Evolutionary conservation across 2,113 vertebrate species (phyloP).

Genomic region (Podarcis cretensis): DNA sequence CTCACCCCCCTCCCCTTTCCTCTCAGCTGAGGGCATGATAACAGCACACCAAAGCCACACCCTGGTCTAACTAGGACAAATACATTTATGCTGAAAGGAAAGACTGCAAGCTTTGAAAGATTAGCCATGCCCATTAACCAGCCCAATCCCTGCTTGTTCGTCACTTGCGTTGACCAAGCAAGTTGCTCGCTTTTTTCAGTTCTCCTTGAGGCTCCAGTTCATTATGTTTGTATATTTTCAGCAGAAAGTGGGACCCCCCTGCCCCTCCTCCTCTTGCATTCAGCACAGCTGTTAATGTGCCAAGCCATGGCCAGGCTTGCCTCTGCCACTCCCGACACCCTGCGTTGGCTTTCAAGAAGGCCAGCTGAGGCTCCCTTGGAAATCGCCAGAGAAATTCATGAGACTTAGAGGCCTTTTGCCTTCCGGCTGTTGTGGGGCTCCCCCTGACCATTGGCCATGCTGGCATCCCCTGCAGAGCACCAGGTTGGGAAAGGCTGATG

Average conservation of each 20-base stretch:
- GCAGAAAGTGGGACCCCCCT: no score
- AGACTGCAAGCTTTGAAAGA: background rate
- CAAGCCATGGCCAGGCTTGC: background rate
- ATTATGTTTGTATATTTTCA: no score
- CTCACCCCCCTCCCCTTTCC: no score
- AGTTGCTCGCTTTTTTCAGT: background rate
- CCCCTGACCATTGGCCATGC: no score
- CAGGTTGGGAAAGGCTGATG: no score
- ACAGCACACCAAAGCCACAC: background rate
- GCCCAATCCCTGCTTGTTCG: background rate
- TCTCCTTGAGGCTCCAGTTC: background rate
- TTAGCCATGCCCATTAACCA: background rate
- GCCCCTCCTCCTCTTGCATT: no score
- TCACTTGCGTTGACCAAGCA: no score
- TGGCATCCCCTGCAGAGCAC: no score
- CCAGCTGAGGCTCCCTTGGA: background rate
- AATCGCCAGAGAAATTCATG: background rate
- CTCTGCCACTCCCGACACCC: no score
- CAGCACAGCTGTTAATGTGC: background rate
- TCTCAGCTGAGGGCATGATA: background rate
- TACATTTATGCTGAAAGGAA: no score
- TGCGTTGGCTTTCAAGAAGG: background rate
- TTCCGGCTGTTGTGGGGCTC: no score
- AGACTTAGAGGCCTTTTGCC: no score
- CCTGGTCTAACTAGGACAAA: background rate